These are phyloP conservation scores for Aphyosemion australe DNA, from an alignment of 2,113 vertebrate species.

Conservation along the genomic window DNA sequence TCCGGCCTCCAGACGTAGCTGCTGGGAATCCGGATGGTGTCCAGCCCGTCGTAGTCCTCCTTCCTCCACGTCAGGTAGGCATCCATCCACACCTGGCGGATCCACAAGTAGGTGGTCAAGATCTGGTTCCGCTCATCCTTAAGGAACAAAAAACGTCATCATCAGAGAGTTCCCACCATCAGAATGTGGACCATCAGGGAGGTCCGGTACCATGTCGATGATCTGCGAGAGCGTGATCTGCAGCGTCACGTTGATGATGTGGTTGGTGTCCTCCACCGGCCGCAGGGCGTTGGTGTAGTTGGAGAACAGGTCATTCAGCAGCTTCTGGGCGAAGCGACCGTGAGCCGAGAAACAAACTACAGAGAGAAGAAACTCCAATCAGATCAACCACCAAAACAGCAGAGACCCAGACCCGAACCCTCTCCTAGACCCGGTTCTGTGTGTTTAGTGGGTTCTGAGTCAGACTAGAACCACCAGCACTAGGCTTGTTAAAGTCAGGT, in stretches of 20 bases:
- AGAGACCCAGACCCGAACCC: too few relatives aligned
- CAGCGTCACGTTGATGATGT: constrained; percentile 88
- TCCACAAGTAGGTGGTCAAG: constrained; percentile 85
- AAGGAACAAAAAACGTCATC: not conserved
- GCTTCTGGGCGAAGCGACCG: constrained; percentile 84
- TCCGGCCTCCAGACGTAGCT: constrained; percentile 90
- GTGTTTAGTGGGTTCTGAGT: too few relatives aligned
- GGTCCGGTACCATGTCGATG: constrained; percentile 88
- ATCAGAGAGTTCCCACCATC: not conserved
- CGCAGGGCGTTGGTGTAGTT: constrained; percentile 90
- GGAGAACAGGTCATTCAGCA: constrained; percentile 84
- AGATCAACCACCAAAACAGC: not conserved
- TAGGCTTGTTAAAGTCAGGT: too few relatives aligned
- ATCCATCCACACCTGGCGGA: constrained; percentile 90
- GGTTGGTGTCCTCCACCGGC: constrained; percentile 88
- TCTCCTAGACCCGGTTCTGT: too few relatives aligned
- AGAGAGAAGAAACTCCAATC: not conserved
- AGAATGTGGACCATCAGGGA: not conserved
- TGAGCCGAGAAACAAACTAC: constrained; percentile 80
- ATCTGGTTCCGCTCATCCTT: constrained; percentile 81
- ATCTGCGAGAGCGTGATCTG: constrained; percentile 93
- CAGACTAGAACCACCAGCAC: too few relatives aligned
- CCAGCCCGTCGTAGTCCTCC: constrained; percentile 86
- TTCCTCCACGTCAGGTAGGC: constrained; percentile 87
- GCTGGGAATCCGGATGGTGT: constrained; percentile 89